Evolutionary conservation across 2,113 vertebrate genomes (phyloP).

Genomic region (Penelope pileata): DNA sequence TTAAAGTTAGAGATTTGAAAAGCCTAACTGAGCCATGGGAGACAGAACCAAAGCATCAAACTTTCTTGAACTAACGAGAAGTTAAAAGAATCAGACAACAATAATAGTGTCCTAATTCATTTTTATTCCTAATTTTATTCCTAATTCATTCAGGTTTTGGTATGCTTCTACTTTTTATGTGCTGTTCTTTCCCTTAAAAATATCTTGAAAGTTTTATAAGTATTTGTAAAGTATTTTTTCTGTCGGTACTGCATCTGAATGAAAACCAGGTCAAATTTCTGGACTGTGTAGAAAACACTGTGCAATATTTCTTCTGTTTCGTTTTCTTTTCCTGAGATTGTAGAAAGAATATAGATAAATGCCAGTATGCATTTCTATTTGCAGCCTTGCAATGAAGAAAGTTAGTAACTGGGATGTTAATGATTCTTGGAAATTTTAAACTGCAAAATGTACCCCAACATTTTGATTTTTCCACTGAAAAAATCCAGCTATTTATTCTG

Average conservation of each 20-base stretch:
- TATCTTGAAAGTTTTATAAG: background rate
- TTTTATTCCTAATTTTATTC: background rate
- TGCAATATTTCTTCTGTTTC: background rate
- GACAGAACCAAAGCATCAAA: background rate
- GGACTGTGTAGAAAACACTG: background rate
- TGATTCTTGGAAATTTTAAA: background rate
- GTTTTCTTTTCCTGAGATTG: background rate
- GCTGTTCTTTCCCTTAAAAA: background rate
- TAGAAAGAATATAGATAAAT: background rate
- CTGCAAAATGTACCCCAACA: background rate
- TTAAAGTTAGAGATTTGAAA: background rate
- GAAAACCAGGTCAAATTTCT: background rate
- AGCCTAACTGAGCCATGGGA: rapidly evolving
- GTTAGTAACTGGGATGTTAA: background rate
- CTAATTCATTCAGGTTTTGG: background rate
- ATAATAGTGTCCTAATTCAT: background rate
- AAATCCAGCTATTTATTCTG: background rate
- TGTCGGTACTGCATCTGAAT: background rate
- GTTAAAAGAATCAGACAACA: background rate
- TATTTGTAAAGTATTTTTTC: background rate
- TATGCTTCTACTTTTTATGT: background rate
- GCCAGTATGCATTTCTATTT: rapidly evolving
- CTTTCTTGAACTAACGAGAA: background rate
- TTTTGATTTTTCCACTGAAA: background rate
- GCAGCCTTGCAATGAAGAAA: background rate